These are phyloP conservation scores for Holothuria scabra DNA, from an alignment of 53 echinoderm and acorn worm species.

Conservation along the genomic window DNA sequence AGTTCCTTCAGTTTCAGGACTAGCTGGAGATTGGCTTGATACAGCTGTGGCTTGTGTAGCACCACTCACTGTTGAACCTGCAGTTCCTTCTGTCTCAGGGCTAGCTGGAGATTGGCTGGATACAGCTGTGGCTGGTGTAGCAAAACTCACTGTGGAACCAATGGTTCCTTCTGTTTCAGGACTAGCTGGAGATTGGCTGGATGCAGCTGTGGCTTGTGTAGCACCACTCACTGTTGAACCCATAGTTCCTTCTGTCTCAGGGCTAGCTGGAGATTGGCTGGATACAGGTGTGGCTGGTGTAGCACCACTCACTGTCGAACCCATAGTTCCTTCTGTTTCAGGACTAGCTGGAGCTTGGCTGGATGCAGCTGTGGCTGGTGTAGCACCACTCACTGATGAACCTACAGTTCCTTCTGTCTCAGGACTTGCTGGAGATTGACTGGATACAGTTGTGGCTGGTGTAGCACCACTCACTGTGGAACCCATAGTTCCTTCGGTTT, in stretches of 20 bases:
- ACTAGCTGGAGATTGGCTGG: background rate
- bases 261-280: background rate
- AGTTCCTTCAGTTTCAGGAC: constrained; percentile 2
- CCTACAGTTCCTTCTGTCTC: background rate
- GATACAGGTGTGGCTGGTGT: background rate
- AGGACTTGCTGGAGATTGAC: background rate
- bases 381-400: too few relatives aligned
- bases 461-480: background rate
- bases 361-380: background rate
- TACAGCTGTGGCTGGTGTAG: background rate
- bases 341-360: background rate
- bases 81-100: background rate
- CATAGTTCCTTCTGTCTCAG: background rate
- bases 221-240: background rate
- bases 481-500: background rate
- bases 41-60: constrained; percentile 14
- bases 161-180: background rate
- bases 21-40: background rate
- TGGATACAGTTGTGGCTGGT: constrained; percentile 2
- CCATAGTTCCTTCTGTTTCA: background rate
- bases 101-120: background rate
- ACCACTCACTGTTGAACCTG: constrained; percentile 9
- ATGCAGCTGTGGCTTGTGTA: background rate
- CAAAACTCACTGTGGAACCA: background rate
- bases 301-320: background rate